phyloP scores from a whole-genome alignment of 2,113 vertebrate species.

The Mystacornis crossleyi region DNA sequence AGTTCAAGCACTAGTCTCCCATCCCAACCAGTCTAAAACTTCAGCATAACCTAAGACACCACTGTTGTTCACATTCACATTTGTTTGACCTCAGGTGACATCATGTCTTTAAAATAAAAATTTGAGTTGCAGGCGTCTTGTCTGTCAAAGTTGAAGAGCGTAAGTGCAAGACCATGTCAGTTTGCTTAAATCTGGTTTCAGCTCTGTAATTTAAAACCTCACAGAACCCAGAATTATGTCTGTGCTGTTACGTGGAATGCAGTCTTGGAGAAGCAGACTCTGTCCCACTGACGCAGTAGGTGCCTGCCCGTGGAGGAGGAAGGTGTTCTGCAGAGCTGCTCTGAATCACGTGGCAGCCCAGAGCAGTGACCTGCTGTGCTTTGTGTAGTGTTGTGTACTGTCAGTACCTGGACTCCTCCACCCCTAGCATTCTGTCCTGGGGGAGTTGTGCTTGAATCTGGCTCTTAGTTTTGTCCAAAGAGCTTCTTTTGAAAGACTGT shows the following conservation, averaged over 20 bases:
- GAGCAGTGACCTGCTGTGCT: background rate
- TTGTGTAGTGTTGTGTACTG: background rate
- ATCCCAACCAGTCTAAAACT: background rate
- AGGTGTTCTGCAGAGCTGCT: background rate
- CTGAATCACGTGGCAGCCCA: background rate
- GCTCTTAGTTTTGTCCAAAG: constrained; percentile 40
- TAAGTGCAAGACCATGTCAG: background rate
- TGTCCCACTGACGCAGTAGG: background rate
- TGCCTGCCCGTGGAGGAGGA: background rate
- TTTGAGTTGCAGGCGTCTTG: background rate
- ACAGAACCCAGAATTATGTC: background rate
- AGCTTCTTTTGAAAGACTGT: constrained; percentile 27
- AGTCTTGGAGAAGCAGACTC: background rate
- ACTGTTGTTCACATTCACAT: background rate
- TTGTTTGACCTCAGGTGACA: constrained; percentile 1
- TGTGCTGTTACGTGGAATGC: background rate
- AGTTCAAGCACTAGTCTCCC: background rate
- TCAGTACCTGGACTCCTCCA: background rate
- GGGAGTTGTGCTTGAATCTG: constrained; percentile 10
- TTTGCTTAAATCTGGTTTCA: background rate
- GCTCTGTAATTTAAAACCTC: background rate
- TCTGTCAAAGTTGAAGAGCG: background rate
- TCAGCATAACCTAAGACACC: background rate
- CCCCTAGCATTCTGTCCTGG: background rate
- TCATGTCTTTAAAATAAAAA: background rate